Conservation (phyloP, 2,113 vertebrate genomes). For the Blennius ocellaris region DNA sequence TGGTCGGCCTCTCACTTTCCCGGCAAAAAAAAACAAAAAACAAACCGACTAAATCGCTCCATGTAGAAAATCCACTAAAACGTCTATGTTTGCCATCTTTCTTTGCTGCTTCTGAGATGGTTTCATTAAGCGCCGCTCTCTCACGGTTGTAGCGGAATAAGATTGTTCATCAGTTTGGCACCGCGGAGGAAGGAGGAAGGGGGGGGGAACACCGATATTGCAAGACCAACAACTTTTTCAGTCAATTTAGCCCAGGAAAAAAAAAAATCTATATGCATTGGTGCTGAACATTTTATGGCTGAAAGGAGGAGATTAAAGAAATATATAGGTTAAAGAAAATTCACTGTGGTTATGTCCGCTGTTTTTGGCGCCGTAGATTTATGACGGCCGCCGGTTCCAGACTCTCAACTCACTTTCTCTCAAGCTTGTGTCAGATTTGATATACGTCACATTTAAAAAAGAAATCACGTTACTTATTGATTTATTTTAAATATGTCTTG, state of each 20-base stretch:
- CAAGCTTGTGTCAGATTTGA: too few species aligned
- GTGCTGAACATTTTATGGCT: slow-evolving; percentile 82
- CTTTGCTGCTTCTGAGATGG: slow-evolving; percentile 71
- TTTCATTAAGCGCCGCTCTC: slow-evolving; percentile 84
- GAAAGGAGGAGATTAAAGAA: slow-evolving; percentile 56
- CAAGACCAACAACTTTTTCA: slow-evolving; percentile 96
- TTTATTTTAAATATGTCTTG: too few species aligned
- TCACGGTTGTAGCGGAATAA: slow-evolving; percentile 76
- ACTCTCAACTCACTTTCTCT: too few species aligned
- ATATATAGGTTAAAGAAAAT: slow-evolving; percentile 23
- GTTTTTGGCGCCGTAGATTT: slow-evolving; percentile 1
- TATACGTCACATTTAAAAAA: too few species aligned
- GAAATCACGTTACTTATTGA: too few species aligned
- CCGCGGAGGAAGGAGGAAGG: too few species aligned
- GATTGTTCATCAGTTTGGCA: slow-evolving; percentile 74
- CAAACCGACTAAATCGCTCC: too few species aligned
- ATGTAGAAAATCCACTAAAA: too few species aligned
- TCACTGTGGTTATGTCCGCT: not conserved
- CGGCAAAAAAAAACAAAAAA: too few species aligned
- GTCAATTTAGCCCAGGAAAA: slow-evolving; percentile 91
- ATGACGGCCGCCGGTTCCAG: too few species aligned
- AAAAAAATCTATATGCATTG: slow-evolving; percentile 88
- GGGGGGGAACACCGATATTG: slow-evolving; percentile 87
- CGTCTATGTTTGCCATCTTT: too few species aligned
- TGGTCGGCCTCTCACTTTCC: slow-evolving; percentile 43